Percentiles rank a stretch among this genome's conserved stretches.
Conservation (phyloP, 1,140 invertebrate species). For the Meteorus sp. region DNA sequence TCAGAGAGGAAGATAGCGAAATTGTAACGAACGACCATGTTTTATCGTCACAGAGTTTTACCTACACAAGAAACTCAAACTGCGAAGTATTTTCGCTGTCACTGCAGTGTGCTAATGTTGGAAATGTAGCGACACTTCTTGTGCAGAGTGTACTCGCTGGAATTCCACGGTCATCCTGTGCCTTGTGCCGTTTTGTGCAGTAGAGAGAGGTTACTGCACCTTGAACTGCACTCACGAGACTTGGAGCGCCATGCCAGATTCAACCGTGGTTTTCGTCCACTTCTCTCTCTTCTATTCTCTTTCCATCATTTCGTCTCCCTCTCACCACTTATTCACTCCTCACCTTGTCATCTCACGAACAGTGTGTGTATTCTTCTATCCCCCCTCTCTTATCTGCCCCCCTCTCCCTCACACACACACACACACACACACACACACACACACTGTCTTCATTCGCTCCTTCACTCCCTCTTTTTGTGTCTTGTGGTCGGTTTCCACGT, state of each 20-base stretch:
- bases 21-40: not conserved
- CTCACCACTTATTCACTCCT: too few relatives aligned
- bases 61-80: not conserved
- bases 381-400: too few relatives aligned
- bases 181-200: conserved; percentile 5
- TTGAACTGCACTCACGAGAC: conserved; percentile 36
- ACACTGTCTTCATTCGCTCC: too few relatives aligned
- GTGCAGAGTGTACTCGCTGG: conserved; percentile 42
- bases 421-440: too few relatives aligned
- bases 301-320: not conserved
- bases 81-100: conserved; percentile 15
- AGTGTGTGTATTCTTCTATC: too few relatives aligned
- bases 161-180: conserved; percentile 43
- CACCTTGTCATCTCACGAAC: too few relatives aligned
- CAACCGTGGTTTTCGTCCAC: conserved; percentile 1
- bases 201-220: conserved; percentile 46
- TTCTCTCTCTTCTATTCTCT: conserved; percentile 20
- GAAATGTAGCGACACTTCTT: too few relatives aligned
- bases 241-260: conserved; percentile 26
- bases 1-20: not conserved
- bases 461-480: too few relatives aligned
- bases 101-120: conserved; percentile 1
- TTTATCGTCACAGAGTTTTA: conserved; percentile 1
- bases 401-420: too few relatives aligned
- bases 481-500: too few relatives aligned